A percentile compares a stretch with the other conserved stretches of the same genome.
phyloP scores from a whole-genome alignment of 2,888 invertebrate genomes.

The Pocota personata region DNA sequence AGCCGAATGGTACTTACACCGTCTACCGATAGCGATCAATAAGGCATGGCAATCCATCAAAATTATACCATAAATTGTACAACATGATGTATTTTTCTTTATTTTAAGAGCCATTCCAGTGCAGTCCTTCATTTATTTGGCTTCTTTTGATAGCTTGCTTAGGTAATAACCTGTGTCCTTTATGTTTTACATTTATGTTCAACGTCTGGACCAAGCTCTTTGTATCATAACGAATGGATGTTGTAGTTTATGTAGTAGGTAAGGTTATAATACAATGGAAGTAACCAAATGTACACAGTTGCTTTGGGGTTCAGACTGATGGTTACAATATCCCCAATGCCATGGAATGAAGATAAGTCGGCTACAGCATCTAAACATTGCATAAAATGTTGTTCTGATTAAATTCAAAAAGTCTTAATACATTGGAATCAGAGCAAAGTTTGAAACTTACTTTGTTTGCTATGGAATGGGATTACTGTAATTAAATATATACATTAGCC shows the following conservation, averaged over 20 bases:
- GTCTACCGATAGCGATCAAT: conserved; percentile 23
- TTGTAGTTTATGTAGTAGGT: not conserved
- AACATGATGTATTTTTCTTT: not conserved
- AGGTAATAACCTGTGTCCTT: not conserved
- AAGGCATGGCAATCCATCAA: conserved; percentile 6
- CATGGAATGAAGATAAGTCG: too few species aligned
- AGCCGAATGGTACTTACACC: conserved; percentile 12
- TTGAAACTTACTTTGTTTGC: too few species aligned
- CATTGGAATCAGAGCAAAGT: too few species aligned
- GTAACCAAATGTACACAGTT: not conserved
- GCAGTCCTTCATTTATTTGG: not conserved
- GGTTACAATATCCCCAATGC: too few species aligned
- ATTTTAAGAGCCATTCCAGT: not conserved
- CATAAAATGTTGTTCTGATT: too few species aligned
- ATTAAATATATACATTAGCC: too few species aligned
- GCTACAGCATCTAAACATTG: too few species aligned
- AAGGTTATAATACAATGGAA: too few species aligned
- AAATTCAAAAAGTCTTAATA: too few species aligned
- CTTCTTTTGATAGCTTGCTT: not conserved
- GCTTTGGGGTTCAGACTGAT: too few species aligned
- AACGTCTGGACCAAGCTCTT: not conserved
- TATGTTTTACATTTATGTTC: not conserved
- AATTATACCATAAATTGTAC: not conserved
- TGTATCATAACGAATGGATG: not conserved
- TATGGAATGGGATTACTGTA: too few species aligned